Percentiles rank a stretch among this genome's conserved stretches.
phyloP scores from a whole-genome alignment of 2,888 invertebrate genomes.

The Caradrina kadenii region DNA sequence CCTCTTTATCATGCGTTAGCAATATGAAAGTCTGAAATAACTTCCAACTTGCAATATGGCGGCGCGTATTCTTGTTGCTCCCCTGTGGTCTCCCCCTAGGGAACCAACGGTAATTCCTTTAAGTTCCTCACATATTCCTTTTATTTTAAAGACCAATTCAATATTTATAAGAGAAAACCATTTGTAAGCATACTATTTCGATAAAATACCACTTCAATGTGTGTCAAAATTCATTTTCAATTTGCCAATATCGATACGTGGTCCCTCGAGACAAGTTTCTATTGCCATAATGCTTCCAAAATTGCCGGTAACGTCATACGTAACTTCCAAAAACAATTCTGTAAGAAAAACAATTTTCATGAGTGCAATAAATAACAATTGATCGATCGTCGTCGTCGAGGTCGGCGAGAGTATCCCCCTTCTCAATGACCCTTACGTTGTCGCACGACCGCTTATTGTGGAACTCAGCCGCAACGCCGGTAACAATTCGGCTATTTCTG shows the following conservation, averaged over 20 bases:
- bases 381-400: slow-evolving; percentile 46
- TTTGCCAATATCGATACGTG: slow-evolving; percentile 26
- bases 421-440: slow-evolving; percentile 44
- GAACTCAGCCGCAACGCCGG: slow-evolving; percentile 12
- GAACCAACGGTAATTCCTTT: background rate
- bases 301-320: slow-evolving; percentile 44
- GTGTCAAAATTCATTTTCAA: slow-evolving; percentile 24
- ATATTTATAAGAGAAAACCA: too few relatives aligned
- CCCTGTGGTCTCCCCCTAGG: too few relatives aligned
- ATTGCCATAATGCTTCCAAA: slow-evolving; percentile 34
- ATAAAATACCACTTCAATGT: background rate
- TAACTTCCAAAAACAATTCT: slow-evolving; percentile 24
- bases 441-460: slow-evolving; percentile 41
- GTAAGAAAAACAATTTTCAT: slow-evolving; percentile 53
- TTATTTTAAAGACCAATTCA: background rate
- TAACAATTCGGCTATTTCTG: slow-evolving; percentile 37
- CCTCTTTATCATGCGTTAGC: slow-evolving; percentile 15
- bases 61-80: too few relatives aligned
- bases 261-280: slow-evolving; percentile 26
- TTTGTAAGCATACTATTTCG: background rate
- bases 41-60: background rate
- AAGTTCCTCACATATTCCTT: background rate
- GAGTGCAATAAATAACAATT: slow-evolving; percentile 47
- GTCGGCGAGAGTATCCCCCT: slow-evolving; percentile 38
- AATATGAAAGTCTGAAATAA: slow-evolving; percentile 18